Evolutionary conservation across 2,888 invertebrate species (phyloP), one percentile per base, ranked within the genome.

Genomic region (Melolontha melolontha): DNA sequence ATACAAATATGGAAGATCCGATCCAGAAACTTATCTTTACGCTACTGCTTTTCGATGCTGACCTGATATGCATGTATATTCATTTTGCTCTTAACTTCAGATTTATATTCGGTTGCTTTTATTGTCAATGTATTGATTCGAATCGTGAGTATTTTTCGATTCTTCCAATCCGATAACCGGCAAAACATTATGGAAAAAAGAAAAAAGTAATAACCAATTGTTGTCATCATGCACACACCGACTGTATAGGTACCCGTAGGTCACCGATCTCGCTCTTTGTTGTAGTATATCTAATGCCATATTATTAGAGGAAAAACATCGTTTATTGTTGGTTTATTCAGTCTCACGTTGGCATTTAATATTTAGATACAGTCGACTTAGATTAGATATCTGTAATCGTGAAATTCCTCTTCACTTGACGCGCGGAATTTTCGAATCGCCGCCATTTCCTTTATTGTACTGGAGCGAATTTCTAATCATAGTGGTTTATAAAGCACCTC

Each of bases 401-500:
- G 40, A 40, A 42, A 42, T 42, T 57, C 57, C 27, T 22, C n/a
- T 29, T 27, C n/a, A n/a, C 27, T 7, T 22, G 1, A 1, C 16
- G 50, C 17, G 11, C 54, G 55, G 41, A 34, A 17, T 16, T 22
- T 17, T n/a, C 27, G 17, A 5, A 27, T n/a, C 6, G 22, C 17
- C 49, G 49, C 17, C 22, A 41, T 41, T 57, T 22, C 42, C 42
- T 57, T 42, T 57, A 57, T 44, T 27, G 57, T 27, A 11, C 17
- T 41, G 57, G 22, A 57, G 42, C 57, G 42, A 57, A 57, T 57
- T 42, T 57, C 42, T 57, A 57, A 57, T 57, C 57, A 57, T 42
- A 57, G 49, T 49, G 22, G 22, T 8, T 22, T 17, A 49, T 22
- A n/a, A 22, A 8, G n/a, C 16, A 17, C 49, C 16, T 22, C 16